Conservation (phyloP, 64 coral and sea anemone genomes). For the Catalaphyllia jardinei region DNA sequence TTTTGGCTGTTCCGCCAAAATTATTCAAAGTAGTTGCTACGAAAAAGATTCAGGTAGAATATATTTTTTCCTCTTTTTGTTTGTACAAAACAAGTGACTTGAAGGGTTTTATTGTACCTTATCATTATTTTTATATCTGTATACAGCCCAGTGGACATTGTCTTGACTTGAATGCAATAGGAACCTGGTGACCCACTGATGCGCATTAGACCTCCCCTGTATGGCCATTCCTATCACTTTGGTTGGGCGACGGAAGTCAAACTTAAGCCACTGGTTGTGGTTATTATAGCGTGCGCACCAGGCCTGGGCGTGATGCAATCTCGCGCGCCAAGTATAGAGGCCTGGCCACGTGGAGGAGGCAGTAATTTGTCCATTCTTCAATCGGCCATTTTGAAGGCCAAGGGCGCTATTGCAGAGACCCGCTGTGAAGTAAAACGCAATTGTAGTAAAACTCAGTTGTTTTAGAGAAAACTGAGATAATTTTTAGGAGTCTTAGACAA, state of each 20-base stretch:
- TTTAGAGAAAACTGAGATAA: too few species aligned
- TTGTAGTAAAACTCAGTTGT: too few species aligned
- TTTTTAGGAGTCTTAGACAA: too few species aligned
- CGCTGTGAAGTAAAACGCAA: slow-evolving; percentile 5
- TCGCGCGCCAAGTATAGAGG: slow-evolving; percentile 43
- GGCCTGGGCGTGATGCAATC: slow-evolving; percentile 9
- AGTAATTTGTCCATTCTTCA: slow-evolving; percentile 56
- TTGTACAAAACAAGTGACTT: neutral
- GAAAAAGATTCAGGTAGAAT: too few species aligned
- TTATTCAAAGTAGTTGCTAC: too few species aligned
- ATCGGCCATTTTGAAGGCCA: slow-evolving; percentile 66
- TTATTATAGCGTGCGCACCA: slow-evolving; percentile 76
- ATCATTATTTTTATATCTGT: slow-evolving; percentile 42
- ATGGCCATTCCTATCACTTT: slow-evolving; percentile 68
- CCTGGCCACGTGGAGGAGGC: slow-evolving; percentile 61
- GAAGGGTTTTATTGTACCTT: slow-evolving; percentile 9
- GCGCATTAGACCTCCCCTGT: slow-evolving; percentile 53
- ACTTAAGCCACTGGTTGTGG: slow-evolving; percentile 82
- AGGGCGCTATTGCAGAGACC: slow-evolving; percentile 65
- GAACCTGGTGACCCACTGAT: slow-evolving; percentile 81
- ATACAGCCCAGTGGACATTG: slow-evolving; percentile 55
- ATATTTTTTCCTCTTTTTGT: too few species aligned
- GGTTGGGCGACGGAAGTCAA: slow-evolving; percentile 54
- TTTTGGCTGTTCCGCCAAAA: too few species aligned
- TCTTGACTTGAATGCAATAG: slow-evolving; percentile 71